A percentile compares a stretch with the other conserved stretches of the same genome.
phyloP scores from a whole-genome alignment of 1,140 invertebrate genomes.

The Archivesica marissinica region DNA sequence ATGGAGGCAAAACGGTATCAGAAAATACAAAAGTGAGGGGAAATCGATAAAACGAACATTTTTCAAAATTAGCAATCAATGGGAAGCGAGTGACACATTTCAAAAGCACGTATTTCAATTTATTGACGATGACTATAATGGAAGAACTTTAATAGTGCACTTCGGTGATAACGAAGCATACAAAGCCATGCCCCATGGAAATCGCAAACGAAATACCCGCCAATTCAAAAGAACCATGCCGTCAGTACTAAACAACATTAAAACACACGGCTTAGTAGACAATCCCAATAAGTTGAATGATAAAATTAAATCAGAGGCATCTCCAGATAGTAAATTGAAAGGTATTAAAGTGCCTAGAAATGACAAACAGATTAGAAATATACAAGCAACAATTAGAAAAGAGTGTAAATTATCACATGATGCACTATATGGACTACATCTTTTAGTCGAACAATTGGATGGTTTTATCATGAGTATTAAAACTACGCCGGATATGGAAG shows the following conservation, averaged over 20 bases:
- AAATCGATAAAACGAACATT: conserved; percentile 14
- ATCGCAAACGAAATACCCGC: conserved; percentile 7
- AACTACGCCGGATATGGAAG: conserved; percentile 53
- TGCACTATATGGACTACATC: conserved; percentile 27
- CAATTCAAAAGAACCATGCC: conserved; percentile 26
- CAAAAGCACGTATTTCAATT: conserved; percentile 20
- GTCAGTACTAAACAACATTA: conserved; percentile 27
- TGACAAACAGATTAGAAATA: conserved; percentile 4
- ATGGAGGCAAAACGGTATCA: conserved; percentile 19
- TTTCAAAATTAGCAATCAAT: conserved; percentile 26
- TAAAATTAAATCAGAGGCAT: neutral
- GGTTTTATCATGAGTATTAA: conserved; percentile 40
- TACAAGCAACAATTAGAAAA: neutral
- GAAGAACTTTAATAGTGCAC: conserved; percentile 1
- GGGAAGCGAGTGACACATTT: neutral
- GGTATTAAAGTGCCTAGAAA: conserved; percentile 26
- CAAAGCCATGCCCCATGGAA: conserved; percentile 23
- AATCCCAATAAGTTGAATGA: neutral
- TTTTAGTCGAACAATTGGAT: conserved; percentile 39
- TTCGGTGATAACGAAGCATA: neutral
- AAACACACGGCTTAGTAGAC: neutral
- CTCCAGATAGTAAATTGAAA: neutral
- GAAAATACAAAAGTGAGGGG: conserved; percentile 19
- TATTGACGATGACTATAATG: neutral
- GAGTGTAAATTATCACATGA: conserved; percentile 31